Percentiles rank a stretch among this genome's conserved stretches.
These are phyloP conservation scores for Apostichopus californicus DNA, from an alignment of 35 echinoderm and acorn worm genomes.

Conservation along the genomic window DNA sequence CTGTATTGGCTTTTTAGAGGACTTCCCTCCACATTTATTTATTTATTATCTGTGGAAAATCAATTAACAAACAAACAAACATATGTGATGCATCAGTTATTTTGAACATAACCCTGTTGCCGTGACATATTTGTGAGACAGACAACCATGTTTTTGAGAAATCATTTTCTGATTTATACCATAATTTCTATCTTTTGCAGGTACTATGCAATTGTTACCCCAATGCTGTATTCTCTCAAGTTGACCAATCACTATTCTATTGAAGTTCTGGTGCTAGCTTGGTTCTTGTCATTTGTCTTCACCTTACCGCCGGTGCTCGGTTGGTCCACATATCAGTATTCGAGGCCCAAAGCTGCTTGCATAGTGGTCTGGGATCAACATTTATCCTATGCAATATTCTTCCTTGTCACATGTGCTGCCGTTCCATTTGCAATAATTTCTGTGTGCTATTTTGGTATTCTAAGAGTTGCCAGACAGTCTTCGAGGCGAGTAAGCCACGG, in stretches of 20 bases:
- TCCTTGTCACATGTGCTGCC: slow-evolving; percentile 58
- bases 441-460: slow-evolving; percentile 77
- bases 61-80: too few species aligned
- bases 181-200: slow-evolving; percentile 49
- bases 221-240: slow-evolving; percentile 85
- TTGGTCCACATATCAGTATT: slow-evolving; percentile 82
- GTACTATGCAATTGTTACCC: slow-evolving; percentile 91
- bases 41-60: too few species aligned
- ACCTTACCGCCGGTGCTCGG: slow-evolving; percentile 85
- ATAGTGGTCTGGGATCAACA: slow-evolving; percentile 79
- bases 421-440: slow-evolving; percentile 65
- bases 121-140: too few species aligned
- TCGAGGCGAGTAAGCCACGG: slow-evolving; percentile 77
- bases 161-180: neutral
- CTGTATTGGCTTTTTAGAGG: too few species aligned
- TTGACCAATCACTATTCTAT: slow-evolving; percentile 71
- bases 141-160: too few species aligned
- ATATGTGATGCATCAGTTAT: too few species aligned
- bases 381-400: slow-evolving; percentile 77
- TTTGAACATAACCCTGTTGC: too few species aligned
- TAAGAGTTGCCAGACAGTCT: slow-evolving; percentile 70
- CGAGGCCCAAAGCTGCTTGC: slow-evolving; percentile 58
- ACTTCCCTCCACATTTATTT: too few species aligned
- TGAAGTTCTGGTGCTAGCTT: slow-evolving; percentile 62
- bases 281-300: slow-evolving; percentile 71